phyloP scores from a whole-genome alignment of 1,140 invertebrate species.

The Drosophila pseudoananassae region DNA sequence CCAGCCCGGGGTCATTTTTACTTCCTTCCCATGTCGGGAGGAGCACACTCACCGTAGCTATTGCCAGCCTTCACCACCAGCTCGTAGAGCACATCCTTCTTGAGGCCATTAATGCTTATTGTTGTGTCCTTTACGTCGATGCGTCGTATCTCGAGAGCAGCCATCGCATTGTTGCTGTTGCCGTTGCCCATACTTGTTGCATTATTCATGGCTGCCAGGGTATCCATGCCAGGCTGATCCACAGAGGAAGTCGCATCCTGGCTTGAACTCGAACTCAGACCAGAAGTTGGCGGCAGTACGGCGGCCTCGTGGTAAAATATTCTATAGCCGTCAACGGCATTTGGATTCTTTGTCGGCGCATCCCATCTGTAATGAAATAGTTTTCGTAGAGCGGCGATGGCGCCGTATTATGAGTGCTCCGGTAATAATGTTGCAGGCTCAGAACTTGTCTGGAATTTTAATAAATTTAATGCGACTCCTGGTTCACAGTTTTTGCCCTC shows the following conservation, averaged over 20 bases:
- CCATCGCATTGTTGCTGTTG: slow-evolving; percentile 35
- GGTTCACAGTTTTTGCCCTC: slow-evolving; percentile 6
- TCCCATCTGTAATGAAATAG: slow-evolving; percentile 88
- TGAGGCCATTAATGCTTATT: slow-evolving; percentile 88
- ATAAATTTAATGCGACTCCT: slow-evolving; percentile 72
- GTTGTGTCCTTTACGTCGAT: slow-evolving; percentile 90
- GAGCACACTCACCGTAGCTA: slow-evolving; percentile 85
- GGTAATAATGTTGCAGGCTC: slow-evolving; percentile 79
- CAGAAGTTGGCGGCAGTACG: slow-evolving; percentile 62
- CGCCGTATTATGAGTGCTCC: slow-evolving; percentile 72
- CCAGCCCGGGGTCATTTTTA: neutral
- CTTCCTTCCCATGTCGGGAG: neutral
- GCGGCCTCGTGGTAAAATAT: slow-evolving; percentile 87
- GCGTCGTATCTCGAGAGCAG: slow-evolving; percentile 85
- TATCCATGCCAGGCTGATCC: slow-evolving; percentile 58
- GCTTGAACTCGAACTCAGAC: slow-evolving; percentile 19
- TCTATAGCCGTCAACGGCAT: slow-evolving; percentile 92
- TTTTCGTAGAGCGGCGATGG: slow-evolving; percentile 61
- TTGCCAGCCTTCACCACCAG: slow-evolving; percentile 93
- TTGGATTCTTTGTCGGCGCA: slow-evolving; percentile 91
- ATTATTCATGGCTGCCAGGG: slow-evolving; percentile 70
- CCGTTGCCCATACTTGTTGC: slow-evolving; percentile 65
- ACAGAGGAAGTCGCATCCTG: slow-evolving; percentile 42
- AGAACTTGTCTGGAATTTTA: slow-evolving; percentile 79
- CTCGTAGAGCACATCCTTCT: slow-evolving; percentile 90